Evolutionary conservation across 2,888 invertebrate species (phyloP), one percentile per base, ranked within the genome.

Genomic region (Parochlus steinenii): DNA sequence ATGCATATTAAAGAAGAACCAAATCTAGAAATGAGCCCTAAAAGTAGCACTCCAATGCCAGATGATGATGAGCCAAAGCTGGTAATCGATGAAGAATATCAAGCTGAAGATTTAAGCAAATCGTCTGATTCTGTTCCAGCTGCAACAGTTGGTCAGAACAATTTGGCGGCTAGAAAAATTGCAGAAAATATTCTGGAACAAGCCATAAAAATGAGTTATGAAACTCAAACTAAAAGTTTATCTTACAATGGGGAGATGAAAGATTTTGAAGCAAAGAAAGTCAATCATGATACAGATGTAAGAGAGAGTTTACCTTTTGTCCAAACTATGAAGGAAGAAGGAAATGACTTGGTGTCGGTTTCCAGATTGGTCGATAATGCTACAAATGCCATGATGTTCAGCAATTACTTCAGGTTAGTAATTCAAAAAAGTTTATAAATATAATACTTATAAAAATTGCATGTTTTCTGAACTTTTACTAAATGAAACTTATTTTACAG

Each of bases 281-380:
- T 28, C 14, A 14, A n/a, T 6, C 22, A 34, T 10, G 22, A 28
- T 8, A 11, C 20, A n/a, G 17, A 17, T 14, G 23, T 22, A 15
- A 27, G 14, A 7, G 26, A 33, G 11, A 33, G 18, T 20, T n/a
- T 30, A 19, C 10, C n/a, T n/a, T n/a, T n/a, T n/a, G n/a, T n/a
- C n/a, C 60, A 57, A 30, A 54, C 56, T 29, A 53, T 52, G 39
- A 54, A 64, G 46, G 73, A 71, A 39, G 63, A 65, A 40, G 62
- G 58, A 29, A 60, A 65, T 17, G 82, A 83, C 50, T 62, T 86
- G 44, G 87, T 85, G 11, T 74, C 83, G 7, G 75, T 87, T 1
- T 73, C 79, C 1, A 69, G 73, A 42, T 61, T 83, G 23, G 57
- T 85, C 37, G 77, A 79, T 49, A 78, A 86, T 41, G 85, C 90